Evolutionary conservation across 1,140 invertebrate species (phyloP).

Genomic region (Tetragnatha versicolor): DNA sequence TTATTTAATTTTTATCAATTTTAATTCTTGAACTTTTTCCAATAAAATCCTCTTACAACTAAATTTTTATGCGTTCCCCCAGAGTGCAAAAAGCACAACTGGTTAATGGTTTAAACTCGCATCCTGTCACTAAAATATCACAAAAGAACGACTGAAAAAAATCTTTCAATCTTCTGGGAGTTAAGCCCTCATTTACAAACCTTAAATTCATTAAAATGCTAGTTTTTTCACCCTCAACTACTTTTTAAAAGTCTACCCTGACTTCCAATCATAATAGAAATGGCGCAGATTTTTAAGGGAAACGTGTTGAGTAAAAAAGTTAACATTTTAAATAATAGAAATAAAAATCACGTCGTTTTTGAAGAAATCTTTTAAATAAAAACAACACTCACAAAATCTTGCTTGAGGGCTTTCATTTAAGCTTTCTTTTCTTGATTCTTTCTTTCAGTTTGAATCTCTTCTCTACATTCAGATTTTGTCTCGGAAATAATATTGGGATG

Average conservation of each 20-base stretch:
- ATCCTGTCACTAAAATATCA: neutral
- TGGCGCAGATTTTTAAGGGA: neutral
- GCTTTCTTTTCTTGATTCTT: no score
- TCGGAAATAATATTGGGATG: neutral
- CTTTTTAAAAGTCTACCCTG: neutral
- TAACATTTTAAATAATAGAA: neutral
- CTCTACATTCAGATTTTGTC: neutral
- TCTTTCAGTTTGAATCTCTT: neutral
- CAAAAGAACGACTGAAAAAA: neutral
- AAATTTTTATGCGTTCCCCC: neutral
- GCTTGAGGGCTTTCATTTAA: neutral
- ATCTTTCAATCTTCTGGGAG: neutral
- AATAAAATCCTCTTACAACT: no score
- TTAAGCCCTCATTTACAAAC: slow-evolving; percentile 3
- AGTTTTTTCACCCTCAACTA: neutral
- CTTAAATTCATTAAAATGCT: slow-evolving; percentile 15
- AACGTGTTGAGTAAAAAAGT: neutral
- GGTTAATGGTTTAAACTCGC: neutral
- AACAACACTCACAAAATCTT: slow-evolving; percentile 2
- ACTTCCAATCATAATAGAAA: slow-evolving; percentile 16
- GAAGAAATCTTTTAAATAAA: neutral
- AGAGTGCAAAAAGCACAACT: neutral
- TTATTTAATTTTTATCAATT: no score
- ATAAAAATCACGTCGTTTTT: neutral
- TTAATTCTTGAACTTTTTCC: no score